Conservation (phyloP, 2,888 invertebrate genomes). For the Conistra vaccinii region DNA sequence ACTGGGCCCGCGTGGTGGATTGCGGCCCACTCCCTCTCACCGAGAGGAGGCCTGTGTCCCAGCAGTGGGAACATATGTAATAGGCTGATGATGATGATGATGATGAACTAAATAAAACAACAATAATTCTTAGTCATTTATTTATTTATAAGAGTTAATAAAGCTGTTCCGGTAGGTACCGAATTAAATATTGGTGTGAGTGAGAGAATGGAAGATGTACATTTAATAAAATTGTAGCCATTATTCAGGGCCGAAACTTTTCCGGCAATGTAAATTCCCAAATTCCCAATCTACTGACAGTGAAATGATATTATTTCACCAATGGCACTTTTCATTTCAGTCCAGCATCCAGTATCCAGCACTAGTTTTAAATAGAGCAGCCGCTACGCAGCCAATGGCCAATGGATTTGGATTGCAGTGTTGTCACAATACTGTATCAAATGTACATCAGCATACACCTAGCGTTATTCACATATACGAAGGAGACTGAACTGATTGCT, state of each 20-base stretch:
- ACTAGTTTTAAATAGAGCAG: neutral
- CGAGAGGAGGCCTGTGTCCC: too few species aligned
- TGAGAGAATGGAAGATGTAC: neutral
- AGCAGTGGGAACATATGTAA: too few species aligned
- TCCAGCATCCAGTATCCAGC: too few species aligned
- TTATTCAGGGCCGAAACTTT: too few species aligned
- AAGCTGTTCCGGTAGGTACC: neutral
- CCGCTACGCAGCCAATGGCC: too few species aligned
- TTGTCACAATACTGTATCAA: too few species aligned
- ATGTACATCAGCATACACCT: too few species aligned
- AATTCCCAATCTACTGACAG: neutral
- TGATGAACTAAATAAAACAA: slow-evolving; percentile 27
- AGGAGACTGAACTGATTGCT: neutral
- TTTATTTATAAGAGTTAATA: slow-evolving; percentile 2
- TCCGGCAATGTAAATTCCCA: neutral
- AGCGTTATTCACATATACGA: neutral
- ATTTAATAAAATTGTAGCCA: too few species aligned
- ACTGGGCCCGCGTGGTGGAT: too few species aligned
- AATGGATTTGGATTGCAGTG: too few species aligned
- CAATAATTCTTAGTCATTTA: neutral
- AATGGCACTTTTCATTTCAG: neutral
- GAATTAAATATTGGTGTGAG: neutral
- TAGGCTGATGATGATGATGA: too few species aligned
- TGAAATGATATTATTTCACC: neutral
- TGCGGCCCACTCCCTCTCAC: too few species aligned